Evolutionary conservation across 2,797 vertebrate species (phyloP), one percentile per base, ranked within the genome.

Genomic region (Argentina silus): DNA sequence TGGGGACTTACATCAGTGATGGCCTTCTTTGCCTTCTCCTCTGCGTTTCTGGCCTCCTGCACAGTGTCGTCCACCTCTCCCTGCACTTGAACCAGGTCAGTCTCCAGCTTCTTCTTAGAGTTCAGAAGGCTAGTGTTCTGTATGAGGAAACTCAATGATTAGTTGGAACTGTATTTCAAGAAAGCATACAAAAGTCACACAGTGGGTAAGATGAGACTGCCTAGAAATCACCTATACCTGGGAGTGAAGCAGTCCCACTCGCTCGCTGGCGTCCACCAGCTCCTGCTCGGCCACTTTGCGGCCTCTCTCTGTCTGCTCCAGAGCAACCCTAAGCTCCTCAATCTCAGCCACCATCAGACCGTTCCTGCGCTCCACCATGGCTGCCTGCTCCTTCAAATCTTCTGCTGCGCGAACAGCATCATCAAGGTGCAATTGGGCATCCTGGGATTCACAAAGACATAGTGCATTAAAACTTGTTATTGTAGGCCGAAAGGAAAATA

Each of bases 21-120:
- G 0, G 94, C 94, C 71, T 95, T 95, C 83, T 94, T 95, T 75
- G 94, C 94, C 64, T 95, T 96, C 57, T 95, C 94, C 69, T 95
- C 95, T 6, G 94, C 94, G 2, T 95, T 94, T 75, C 90, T 92
- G 69, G 93, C 89, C 73, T 95, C 94, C 79, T 95, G 93, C 47
- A 93, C 60, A 7, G 88, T 88, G 72, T 94, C 92, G 23, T 95
- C 93, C 7, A 94, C 89, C 76, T 95, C 94, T 1, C 75, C 85
- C 80, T 95, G 94, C 57, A 93, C 81, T 36, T 94, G 93, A 59
- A 88, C 85, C 62, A 95, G 84, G 74, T 94, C 94, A 47, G 82
- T 72, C 79, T 95, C 94, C 80, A 95, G 83, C 74, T 94, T 96
- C 80, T 92, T 95, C 88, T 95, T 88, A 17, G 80, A 82, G 79